Evolutionary conservation across 2,888 invertebrate genomes (phyloP), one percentile per base, ranked within the genome.

Genomic region (Lottia gigantea): DNA sequence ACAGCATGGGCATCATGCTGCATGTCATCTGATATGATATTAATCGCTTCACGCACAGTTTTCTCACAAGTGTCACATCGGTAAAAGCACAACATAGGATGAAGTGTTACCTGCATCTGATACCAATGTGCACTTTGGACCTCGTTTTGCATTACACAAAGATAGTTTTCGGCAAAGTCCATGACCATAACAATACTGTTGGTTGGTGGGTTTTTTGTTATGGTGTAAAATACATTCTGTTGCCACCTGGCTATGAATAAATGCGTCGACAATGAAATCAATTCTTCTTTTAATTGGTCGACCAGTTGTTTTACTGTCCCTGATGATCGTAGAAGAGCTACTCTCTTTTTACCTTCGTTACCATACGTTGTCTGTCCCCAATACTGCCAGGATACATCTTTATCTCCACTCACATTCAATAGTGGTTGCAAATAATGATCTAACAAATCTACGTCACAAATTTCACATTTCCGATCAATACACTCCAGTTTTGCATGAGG

Each of bases 1-100:
- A 47, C 47, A 47, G 47, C 47, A 47, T 47, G 47, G 47, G 47
- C 47, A 47, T 47, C 47, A n/a, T 47, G 47, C 47, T 47, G 47
- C 47, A 47, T 15, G n/a, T 47, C 47, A n/a, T 47, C n/a, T 16
- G 16, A 16, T 16, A 47, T 47, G n/a, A 47, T 16, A n/a, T 15
- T n/a, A 47, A 47, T 47, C 16, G 47, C 47, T n/a, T 47, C 47
- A 15, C n/a, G 47, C 16, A 47, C 47, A 47, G 15, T n/a, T 16
- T 47, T 15, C 47, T 47, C 47, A 15, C n/a, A n/a, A 16, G 15
- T n/a, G 15, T 49, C 49, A 0, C 19, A n/a, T 49, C 16, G 16
- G 49, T 49, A 49, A 49, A 19, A n/a, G 49, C 16, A n/a, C 49
- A 49, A 6, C 16, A 49, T 19, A n/a, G 49, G 16, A 19, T 49